These are phyloP conservation scores for Dicentrarchus labrax DNA, from an alignment of 2,113 vertebrate species.

Conservation along the genomic window DNA sequence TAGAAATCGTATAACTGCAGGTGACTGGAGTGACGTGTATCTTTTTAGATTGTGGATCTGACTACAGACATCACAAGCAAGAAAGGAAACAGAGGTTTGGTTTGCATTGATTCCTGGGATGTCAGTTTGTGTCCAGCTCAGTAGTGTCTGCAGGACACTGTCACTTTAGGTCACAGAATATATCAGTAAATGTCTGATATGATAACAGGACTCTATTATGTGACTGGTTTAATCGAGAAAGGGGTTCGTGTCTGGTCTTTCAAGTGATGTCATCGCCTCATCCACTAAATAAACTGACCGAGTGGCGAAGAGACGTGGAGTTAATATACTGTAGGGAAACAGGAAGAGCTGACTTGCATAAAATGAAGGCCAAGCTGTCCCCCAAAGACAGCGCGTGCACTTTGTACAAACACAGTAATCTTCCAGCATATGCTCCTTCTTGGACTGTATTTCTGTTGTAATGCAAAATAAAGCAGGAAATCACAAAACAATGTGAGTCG, in stretches of 20 bases:
- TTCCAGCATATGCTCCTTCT: conserved; percentile 23
- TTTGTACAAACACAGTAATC: conserved; percentile 30
- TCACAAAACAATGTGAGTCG: conserved; percentile 24
- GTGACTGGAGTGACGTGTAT: background rate
- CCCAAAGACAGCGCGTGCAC: conserved; percentile 48
- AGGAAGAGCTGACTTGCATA: conserved; percentile 63
- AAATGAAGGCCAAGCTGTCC: conserved; percentile 55
- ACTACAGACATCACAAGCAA: background rate
- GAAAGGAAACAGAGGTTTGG: background rate
- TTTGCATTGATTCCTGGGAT: conserved; percentile 17
- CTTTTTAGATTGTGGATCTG: background rate
- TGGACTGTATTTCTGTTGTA: conserved; percentile 28
- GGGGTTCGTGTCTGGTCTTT: conserved; percentile 37
- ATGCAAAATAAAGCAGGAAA: conserved; percentile 34
- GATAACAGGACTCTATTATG: conserved; percentile 30
- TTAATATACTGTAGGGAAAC: conserved; percentile 41
- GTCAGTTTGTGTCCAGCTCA: conserved; percentile 39
- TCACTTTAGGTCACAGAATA: conserved; percentile 13
- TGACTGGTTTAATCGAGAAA: conserved; percentile 31
- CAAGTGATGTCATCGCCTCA: conserved; percentile 54
- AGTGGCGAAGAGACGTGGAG: conserved; percentile 9
- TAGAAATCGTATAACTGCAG: background rate
- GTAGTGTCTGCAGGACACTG: conserved; percentile 17
- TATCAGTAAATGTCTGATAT: conserved; percentile 23
- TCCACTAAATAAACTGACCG: conserved; percentile 12